Evolutionary conservation across 2,113 vertebrate species (phyloP), one percentile per base, ranked within the genome.

Genomic region (Caranx melampygus): DNA sequence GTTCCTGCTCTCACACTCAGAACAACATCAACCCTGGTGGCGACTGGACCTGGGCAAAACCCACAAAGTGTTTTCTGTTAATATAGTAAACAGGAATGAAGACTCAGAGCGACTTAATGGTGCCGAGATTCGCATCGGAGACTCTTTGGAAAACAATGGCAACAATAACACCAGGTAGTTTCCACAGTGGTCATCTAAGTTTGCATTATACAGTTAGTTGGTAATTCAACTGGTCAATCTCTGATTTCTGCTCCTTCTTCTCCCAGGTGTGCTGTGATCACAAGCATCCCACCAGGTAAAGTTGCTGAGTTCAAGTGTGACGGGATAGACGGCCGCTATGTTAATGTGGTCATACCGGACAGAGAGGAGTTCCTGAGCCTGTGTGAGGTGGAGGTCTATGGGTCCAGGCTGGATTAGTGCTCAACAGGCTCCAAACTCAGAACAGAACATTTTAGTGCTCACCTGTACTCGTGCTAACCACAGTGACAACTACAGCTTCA

Each of bases 111-210:
- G 76, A 61, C 68, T 88, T 1, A 51, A 89, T 0, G 57, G 54
- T 40, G 91, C 88, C 0, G 87, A 92, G 79, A 88, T 93, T 12
- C 72, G 37, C 10, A 88, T 92, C 1, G 91, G 91, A 73, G 57
- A 89, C 45, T 90, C 85, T 3, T 75, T 90, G 2, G 61, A 54
- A 0, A 77, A 88, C 81, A 75, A 85, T 2, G 87, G 90, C 51
- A 92, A 89, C 83, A 65, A 64, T 52, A 92, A 93, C n/a, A 20
- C 84, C 49, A 86, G 85, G 90, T 92, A 84, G 2, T 9, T 37
- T 42, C 2, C 40, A 42, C 2, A 42, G 7, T 9, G 40, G 40
- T 42, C 2, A 42, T 10, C 11, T 9, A 10, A 42, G 26, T 26
- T 26, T 26, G 26, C 26, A 26, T 26, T 26, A 26, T 26, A 26